Base-by-base conservation (phyloP, 2,888 invertebrate species). In the Andrena fulva region DNA sequence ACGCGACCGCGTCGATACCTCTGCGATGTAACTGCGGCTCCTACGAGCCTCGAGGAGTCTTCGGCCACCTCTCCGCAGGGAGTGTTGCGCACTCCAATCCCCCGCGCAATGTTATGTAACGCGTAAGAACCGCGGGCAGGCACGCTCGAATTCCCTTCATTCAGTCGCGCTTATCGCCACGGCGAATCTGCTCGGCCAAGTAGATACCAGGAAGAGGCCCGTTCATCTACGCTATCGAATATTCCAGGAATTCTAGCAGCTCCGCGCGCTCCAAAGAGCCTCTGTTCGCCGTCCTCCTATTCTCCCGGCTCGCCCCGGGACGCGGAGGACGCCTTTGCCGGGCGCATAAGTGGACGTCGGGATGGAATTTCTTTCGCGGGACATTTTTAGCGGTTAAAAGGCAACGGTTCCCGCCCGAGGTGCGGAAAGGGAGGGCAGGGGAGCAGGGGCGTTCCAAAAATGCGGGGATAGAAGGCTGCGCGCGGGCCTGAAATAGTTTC, bases 401-500 rank as follows among this genome's bases (percentile, higher is more conserved):
- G 52, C n/a, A 52, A 20, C 52, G 6, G 20, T 0, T 20, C 20
- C 7, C 7, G 52, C 0, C 7, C 8, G 20, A 0, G 20, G 24
- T 12, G 24, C 67, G 33, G 35, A 24, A 24, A n/a, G n/a, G 29
- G 10, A 16, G 16, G 63, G 12, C 52, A 33, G 62, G 12, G 42
- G 42, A 12, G 42, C 42, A 42, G 48, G 48, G 31, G 66, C 74
- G 74, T 74, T 75, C 73, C 81, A 75, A 82, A 83, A 80, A 75
- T 70, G 74, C 77, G 67, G n/a, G 50, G 74, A 70, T 66, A 77
- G 81, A 62, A 24, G 29, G 64, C 68, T 72, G 71, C 59, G 66
- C 52, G 76, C 67, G 74, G 82, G 77, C 67, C 78, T 77, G 87
- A 86, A 85, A 87, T 81, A 85, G 85, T 80, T 56, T 69, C 64